Conservation (phyloP, 2,888 invertebrate genomes). For the Hyposoter dolosus region DNA sequence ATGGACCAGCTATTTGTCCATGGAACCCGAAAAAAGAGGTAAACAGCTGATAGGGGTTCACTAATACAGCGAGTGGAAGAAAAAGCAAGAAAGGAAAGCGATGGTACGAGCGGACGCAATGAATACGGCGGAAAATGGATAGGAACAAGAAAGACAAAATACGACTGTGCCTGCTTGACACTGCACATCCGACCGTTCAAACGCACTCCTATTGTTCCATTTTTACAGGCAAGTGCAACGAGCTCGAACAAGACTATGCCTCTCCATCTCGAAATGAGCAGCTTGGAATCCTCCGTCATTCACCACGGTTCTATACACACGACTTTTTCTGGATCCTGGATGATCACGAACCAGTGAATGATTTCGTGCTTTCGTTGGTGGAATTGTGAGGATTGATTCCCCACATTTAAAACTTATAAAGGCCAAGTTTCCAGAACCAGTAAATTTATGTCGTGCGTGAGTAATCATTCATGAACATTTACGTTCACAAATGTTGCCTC, state of each 20-base stretch:
- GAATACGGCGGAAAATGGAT: background rate
- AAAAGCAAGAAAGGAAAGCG: constrained; percentile 21
- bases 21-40: constrained; percentile 45
- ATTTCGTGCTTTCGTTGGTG: constrained; percentile 4
- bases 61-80: background rate
- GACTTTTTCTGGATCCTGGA: background rate
- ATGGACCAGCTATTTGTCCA: constrained; percentile 61
- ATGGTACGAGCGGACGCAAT: background rate
- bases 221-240: constrained; percentile 54
- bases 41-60: constrained; percentile 36
- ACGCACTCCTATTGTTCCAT: constrained; percentile 61
- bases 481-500: too few species aligned
- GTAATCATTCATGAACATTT: too few species aligned
- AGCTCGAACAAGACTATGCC: constrained; percentile 33
- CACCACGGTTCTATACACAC: background rate
- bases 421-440: background rate
- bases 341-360: constrained; percentile 9
- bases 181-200: constrained; percentile 63
- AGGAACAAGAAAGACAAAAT: constrained; percentile 42
- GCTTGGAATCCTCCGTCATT: constrained; percentile 53
- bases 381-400: constrained; percentile 4
- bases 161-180: constrained; percentile 61
- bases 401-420: background rate
- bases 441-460: background rate
- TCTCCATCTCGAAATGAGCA: constrained; percentile 61